phyloP scores from a whole-genome alignment of 2,113 vertebrate species.

The Labeo catla region DNA sequence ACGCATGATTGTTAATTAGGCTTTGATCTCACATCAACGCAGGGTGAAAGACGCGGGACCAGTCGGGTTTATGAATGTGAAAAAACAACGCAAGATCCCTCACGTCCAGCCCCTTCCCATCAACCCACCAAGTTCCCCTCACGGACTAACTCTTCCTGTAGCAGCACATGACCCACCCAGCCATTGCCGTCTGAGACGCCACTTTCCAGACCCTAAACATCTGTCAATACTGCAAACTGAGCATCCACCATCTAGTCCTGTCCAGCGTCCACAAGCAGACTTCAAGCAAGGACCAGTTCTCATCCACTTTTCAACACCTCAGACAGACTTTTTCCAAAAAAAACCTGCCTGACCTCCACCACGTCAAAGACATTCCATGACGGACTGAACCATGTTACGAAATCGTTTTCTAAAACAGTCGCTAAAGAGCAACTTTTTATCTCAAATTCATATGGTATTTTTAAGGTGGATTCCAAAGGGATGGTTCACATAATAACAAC shows the following conservation, averaged over 20 bases:
- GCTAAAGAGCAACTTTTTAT: constrained; percentile 60
- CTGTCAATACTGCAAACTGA: constrained; percentile 24
- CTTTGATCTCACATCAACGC: constrained; percentile 20
- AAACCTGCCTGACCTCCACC: constrained; percentile 43
- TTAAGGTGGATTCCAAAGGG: constrained; percentile 61
- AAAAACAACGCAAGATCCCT: constrained; percentile 31
- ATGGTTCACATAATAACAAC: constrained; percentile 72
- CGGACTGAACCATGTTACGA: constrained; percentile 31
- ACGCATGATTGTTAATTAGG: neutral
- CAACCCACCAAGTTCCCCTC: constrained; percentile 52
- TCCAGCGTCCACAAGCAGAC: neutral
- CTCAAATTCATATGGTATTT: constrained; percentile 70
- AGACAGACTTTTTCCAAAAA: neutral
- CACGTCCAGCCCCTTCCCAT: constrained; percentile 20
- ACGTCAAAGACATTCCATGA: constrained; percentile 21
- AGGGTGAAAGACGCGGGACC: constrained; percentile 31
- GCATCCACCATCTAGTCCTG: neutral
- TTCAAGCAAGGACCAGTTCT: neutral
- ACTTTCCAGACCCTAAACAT: constrained; percentile 1
- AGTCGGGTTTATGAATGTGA: constrained; percentile 33
- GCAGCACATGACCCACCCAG: neutral
- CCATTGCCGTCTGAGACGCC: neutral
- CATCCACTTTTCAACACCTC: neutral
- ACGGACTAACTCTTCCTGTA: constrained; percentile 29
- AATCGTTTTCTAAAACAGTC: constrained; percentile 44